Conservation (phyloP, 2,797 vertebrate genomes). For the Liasis olivaceus region DNA sequence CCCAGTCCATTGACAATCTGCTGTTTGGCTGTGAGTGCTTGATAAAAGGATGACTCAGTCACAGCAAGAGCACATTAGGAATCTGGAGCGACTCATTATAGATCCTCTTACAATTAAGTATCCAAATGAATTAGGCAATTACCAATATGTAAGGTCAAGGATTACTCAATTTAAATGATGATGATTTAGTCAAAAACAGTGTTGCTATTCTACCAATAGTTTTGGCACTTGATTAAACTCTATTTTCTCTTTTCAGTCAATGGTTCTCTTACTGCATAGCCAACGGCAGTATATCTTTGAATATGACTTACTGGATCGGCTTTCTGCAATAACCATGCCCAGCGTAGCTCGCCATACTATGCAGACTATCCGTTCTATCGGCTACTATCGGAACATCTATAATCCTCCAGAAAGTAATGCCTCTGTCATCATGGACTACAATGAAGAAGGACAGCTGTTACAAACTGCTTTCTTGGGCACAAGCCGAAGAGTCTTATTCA, state of each 20-base stretch:
- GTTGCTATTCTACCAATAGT: constrained; percentile 58
- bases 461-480: constrained; percentile 93
- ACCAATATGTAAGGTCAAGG: constrained; percentile 79
- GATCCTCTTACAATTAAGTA: constrained; percentile 77
- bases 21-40: constrained; percentile 74
- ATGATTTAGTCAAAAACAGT: constrained; percentile 70
- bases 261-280: constrained; percentile 97
- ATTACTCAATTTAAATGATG: constrained; percentile 77
- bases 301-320: constrained; percentile 90
- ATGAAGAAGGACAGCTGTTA: constrained; percentile 92
- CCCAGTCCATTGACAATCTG: constrained; percentile 77
- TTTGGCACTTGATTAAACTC: constrained; percentile 65
- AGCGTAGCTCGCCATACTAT: constrained; percentile 97
- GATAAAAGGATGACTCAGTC: constrained; percentile 71
- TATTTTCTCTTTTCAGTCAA: constrained; percentile 83
- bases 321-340: constrained; percentile 96
- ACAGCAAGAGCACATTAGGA: constrained; percentile 75
- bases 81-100: constrained; percentile 78
- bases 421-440: constrained; percentile 95
- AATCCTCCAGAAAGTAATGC: constrained; percentile 97
- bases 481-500: constrained; percentile 90
- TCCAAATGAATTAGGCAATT: constrained; percentile 79
- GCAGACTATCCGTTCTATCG: constrained; percentile 96
- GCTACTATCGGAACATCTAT: constrained; percentile 98
- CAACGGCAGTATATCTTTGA: constrained; percentile 99